Evolutionary conservation across 1,140 invertebrate genomes (phyloP).

Genomic region (Diorhabda carinulata): DNA sequence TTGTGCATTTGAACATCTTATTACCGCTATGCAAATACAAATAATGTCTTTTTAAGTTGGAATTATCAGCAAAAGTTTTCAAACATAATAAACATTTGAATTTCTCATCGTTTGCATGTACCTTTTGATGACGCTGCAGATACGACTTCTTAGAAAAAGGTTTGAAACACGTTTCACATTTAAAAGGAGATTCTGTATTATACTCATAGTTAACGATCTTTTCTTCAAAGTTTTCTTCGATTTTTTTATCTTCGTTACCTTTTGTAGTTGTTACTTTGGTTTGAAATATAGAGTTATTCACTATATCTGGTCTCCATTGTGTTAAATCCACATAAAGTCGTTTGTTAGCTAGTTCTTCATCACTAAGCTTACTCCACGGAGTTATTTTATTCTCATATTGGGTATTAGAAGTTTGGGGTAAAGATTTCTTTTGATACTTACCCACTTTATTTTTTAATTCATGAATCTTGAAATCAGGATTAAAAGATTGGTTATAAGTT

Average conservation of each 20-base stretch:
- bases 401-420: neutral
- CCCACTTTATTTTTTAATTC: neutral
- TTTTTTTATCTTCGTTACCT: neutral
- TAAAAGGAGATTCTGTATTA: neutral
- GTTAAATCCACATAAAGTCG: neutral
- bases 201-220: neutral
- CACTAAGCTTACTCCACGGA: neutral
- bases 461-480: neutral
- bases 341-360: neutral
- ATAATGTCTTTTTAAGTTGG: slow-evolving; percentile 2
- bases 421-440: neutral
- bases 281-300: neutral
- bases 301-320: neutral
- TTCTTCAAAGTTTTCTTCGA: slow-evolving; percentile 1
- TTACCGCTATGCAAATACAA: neutral
- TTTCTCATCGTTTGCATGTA: neutral
- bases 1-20: slow-evolving; percentile 2
- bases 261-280: neutral
- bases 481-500: neutral
- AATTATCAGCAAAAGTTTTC: neutral
- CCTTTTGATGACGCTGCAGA: neutral
- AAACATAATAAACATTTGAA: neutral
- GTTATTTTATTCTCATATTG: neutral
- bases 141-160: neutral
- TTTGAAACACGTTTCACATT: neutral